phyloP scores from a whole-genome alignment of 2,113 vertebrate genomes.

The Lamprologus sp. region DNA sequence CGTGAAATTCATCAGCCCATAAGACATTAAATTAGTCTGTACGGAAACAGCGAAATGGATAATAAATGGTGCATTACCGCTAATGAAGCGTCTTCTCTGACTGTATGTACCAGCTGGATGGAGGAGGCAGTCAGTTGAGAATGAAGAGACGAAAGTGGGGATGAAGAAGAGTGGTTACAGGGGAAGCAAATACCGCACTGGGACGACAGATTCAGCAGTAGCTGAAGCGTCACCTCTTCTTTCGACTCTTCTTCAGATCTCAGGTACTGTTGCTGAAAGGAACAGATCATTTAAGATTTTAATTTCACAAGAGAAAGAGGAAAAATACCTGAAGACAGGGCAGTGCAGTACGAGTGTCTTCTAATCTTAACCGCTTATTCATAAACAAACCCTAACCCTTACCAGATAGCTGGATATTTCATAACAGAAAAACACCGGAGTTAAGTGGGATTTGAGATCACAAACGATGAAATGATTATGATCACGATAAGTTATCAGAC shows the following conservation, averaged over 20 bases:
- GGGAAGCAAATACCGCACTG: conserved; percentile 82
- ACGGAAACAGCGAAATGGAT: background rate
- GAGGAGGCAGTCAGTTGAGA: conserved; percentile 57
- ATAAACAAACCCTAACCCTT: background rate
- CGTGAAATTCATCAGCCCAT: background rate
- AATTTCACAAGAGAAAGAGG: background rate
- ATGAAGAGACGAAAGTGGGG: conserved; percentile 13
- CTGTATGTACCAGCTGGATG: conserved; percentile 71
- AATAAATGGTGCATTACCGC: conserved; percentile 48
- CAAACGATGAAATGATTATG: background rate
- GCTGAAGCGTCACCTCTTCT: conserved; percentile 81
- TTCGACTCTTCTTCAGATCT: conserved; percentile 50
- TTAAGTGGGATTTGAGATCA: background rate
- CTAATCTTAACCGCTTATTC: background rate
- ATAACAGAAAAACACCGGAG: background rate
- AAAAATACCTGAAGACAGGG: background rate
- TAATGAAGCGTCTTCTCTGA: conserved; percentile 76
- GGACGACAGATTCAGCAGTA: conserved; percentile 82
- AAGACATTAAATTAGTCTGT: background rate
- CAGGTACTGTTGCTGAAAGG: conserved; percentile 51
- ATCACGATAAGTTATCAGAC: background rate
- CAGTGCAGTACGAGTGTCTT: background rate
- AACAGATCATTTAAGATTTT: background rate
- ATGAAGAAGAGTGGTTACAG: conserved; percentile 65
- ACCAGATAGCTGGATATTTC: background rate